Base-by-base conservation (phyloP, 1,140 invertebrate species). In the Aethina tumida region DNA sequence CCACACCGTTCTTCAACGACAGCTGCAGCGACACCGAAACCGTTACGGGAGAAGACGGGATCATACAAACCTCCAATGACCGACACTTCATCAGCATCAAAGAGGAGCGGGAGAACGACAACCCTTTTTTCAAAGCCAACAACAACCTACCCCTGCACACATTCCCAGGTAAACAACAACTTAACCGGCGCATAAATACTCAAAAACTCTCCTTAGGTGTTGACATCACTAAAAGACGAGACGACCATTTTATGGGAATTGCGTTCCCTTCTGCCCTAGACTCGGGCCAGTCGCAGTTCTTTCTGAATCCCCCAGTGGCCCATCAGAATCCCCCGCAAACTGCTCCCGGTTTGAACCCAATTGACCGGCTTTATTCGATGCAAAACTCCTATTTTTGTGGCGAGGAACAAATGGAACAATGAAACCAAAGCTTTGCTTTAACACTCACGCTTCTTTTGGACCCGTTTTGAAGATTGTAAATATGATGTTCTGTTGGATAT, bases 291-390 rank as follows among this genome's bases (percentile, higher is more conserved):
- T 35, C 35, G 16, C 34, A 31, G 5, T 39, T 58, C 37, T 56
- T 59, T 32, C 35, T 60, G 46, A 43, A 45, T 14, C 56, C 56
- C n/a, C 51, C 56, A 16, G 39, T 63, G 50, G 34, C 47, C 25
- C 53, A 55, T 53, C 53, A 58, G 29, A 51, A 57, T 28, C 39
- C 39, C 7, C 52, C 49, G 8, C 53, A 56, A 15, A 25, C 30
- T 3, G 27, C 37, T 9, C 15, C 37, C 50, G 53, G 67, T 35
- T 59, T 72, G 17, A 76, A 76, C 56, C 74, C 74, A 2, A 76
- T 76, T 37, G 74, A 76, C 60, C 62, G 73, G 16, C 56, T 76
- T 1, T 75, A 76, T 42, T 75, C 73, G 21, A 76, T 76, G 74
- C 73, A 76, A 50, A 75, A 65, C 45, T 74, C 71, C 2, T 76